Conservation (phyloP, 92 coral and sea anemone species). For the Epizoanthus stellaris region DNA sequence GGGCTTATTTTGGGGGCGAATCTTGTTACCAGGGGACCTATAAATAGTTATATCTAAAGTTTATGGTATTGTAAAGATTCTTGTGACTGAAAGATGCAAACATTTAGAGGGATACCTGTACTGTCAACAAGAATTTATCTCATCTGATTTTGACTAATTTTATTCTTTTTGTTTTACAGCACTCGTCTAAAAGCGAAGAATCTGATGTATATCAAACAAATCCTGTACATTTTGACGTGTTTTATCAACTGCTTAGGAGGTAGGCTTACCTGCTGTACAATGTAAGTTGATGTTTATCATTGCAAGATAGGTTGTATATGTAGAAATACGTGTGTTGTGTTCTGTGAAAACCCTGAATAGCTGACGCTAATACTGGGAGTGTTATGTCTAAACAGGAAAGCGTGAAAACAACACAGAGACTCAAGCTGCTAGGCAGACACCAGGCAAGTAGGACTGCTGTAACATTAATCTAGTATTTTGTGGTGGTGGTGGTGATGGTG, state of each 20-base stretch:
- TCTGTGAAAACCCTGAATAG: too few relatives aligned
- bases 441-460: not conserved
- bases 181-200: constrained; percentile 94
- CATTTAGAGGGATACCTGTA: not conserved
- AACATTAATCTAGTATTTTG: not conserved
- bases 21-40: too few relatives aligned
- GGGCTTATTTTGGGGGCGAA: too few relatives aligned
- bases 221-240: constrained; percentile 74
- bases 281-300: too few relatives aligned
- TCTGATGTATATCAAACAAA: constrained; percentile 92
- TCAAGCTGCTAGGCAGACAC: not conserved
- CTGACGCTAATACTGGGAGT: too few relatives aligned
- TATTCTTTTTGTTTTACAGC: constrained; percentile 51
- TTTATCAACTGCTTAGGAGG: constrained; percentile 82
- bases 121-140: not conserved
- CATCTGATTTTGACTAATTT: not conserved
- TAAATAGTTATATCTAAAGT: too few relatives aligned
- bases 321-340: too few relatives aligned
- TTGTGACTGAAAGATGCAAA: not conserved
- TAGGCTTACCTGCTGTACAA: constrained; percentile 15
- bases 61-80: not conserved
- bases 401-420: not conserved
- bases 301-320: too few relatives aligned
- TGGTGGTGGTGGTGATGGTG: not conserved
- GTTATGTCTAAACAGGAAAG: constrained; percentile 1